These are phyloP conservation scores for Radopholus similis DNA, from an alignment of 1,140 invertebrate genomes.

Conservation along the genomic window DNA sequence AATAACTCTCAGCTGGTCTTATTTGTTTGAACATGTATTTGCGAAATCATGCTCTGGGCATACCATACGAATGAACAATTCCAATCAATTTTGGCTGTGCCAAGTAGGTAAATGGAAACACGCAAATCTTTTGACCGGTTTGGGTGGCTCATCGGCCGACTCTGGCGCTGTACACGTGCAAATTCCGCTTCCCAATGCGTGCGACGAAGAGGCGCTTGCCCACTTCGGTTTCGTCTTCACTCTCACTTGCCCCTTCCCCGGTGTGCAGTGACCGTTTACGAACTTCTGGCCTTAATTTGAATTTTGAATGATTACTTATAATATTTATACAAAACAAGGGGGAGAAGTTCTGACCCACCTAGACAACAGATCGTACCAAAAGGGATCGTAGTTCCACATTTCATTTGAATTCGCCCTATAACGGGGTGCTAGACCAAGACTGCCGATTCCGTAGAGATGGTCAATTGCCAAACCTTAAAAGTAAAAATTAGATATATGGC, in stretches of 20 bases:
- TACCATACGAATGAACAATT: no score
- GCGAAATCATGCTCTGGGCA: no score
- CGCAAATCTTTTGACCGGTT: neutral
- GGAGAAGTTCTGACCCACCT: no score
- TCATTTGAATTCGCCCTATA: no score
- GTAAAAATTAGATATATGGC: no score
- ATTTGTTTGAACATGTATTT: neutral
- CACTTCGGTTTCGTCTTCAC: neutral
- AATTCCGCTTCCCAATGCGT: slow-evolving; percentile 26
- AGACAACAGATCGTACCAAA: neutral
- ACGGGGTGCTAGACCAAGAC: no score
- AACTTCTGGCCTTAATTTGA: neutral
- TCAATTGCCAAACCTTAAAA: no score
- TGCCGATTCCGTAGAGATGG: no score
- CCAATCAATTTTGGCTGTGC: no score
- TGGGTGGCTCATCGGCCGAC: slow-evolving; percentile 6
- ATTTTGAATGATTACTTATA: no score
- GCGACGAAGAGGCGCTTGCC: slow-evolving; percentile 27
- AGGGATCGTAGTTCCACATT: neutral
- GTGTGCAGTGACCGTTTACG: neutral
- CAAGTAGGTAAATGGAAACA: no score
- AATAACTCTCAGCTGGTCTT: neutral
- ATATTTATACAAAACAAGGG: neutral
- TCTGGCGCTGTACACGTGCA: neutral
- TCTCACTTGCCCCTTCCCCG: neutral